These are phyloP conservation scores for Ormyrus rosae DNA, from an alignment of 2,888 invertebrate species.

Conservation along the genomic window DNA sequence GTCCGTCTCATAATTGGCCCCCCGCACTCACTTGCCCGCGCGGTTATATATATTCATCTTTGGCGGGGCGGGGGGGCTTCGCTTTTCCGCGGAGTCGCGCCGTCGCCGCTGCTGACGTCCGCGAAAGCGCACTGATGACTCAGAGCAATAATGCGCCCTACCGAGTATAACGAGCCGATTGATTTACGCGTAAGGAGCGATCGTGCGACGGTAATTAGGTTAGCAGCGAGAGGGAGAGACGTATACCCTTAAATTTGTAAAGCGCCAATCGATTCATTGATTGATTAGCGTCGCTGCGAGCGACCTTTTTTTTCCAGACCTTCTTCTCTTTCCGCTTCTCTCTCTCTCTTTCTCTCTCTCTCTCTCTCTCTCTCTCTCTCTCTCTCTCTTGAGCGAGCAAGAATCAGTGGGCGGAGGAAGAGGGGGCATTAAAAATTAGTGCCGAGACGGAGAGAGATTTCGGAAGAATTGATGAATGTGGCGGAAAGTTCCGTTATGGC, in stretches of 20 bases:
- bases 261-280: conserved; percentile 54
- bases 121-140: conserved; percentile 24
- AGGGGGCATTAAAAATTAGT: conserved; percentile 37
- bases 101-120: neutral
- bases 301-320: neutral
- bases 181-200: conserved; percentile 43
- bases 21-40: neutral
- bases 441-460: neutral
- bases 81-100: neutral
- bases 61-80: neutral
- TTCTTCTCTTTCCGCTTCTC: conserved; percentile 4
- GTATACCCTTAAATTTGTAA: conserved; percentile 53
- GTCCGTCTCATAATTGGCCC: no score
- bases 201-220: conserved; percentile 44
- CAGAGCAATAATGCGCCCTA: conserved; percentile 7
- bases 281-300: conserved; percentile 35
- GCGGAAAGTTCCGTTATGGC: no score
- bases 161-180: conserved; percentile 27
- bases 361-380: neutral
- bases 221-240: conserved; percentile 18
- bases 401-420: conserved; percentile 3
- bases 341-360: neutral
- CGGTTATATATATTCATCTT: neutral
- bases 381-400: neutral
- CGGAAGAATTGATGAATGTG: no score